Base-by-base conservation (phyloP, 2,888 invertebrate genomes). In the Acanthosoma haemorrhoidale region DNA sequence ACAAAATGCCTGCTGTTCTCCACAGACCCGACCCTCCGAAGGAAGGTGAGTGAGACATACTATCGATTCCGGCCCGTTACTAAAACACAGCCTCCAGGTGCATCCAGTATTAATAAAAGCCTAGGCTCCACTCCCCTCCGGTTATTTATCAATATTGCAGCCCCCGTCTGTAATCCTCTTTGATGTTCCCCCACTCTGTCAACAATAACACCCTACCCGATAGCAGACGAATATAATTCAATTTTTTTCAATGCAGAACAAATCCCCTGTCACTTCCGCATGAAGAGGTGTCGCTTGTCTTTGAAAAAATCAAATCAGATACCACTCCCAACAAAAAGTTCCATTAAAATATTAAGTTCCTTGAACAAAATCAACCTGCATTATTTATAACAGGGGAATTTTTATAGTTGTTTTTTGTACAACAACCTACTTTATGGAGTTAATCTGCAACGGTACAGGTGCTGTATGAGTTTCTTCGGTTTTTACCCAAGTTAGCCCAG, bases 141-240 rank as follows among this genome's bases (percentile, higher is more conserved):
- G 60, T 60, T 60, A 60, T 60, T 60, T 60, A 60, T 60, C 60
- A 60, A 60, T 60, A 60, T 60, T 60, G 31, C 34, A 60, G 32
- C 9, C 32, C 41, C 34, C 18, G 32, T 60, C 60, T 32, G 60
- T 60, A 60, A 60, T 60, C 34, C 34, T 34, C 60, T 60, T 60
- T 60, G 60, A 60, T 60, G 60, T 60, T 18, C 34, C 18, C 5
- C 34, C 60, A 32, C 36, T 25, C 58, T 60, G 60, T 60, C 60
- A 60, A 60, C 60, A 60, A 60, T 60, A 60, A 60, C 60, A 60
- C 60, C 36, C 32, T 18, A 13, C 18, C 34, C 9, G 36, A 13
- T 36, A 15, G 60, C 4, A 34, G 60, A 60, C 13, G 60, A 11
- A 34, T 32, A 60, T 60, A 60, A 60, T 60, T 60, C 34, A 60